Base-by-base conservation (phyloP, 1,140 invertebrate species). In the Hormaphis cornu region DNA sequence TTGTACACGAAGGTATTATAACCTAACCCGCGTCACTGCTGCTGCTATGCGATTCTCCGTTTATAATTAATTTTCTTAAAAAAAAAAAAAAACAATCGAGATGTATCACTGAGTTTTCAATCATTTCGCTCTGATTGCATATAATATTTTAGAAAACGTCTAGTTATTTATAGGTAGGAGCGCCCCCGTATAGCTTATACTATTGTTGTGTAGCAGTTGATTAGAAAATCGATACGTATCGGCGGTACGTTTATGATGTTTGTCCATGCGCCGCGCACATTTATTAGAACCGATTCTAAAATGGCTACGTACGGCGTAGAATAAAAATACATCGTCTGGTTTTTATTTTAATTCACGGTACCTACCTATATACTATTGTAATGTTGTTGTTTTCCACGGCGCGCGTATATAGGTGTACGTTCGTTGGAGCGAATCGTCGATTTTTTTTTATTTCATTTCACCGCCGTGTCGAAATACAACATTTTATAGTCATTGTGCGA, bases 391-490 rank as follows among this genome's bases (percentile, higher is more conserved):
- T 58, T 58, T 58, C 33, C n/a, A 40, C 24, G 54, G 54, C 54
- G 54, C 30, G 30, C 5, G 50, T 53, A 53, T 37, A 56, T 20
- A 18, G 10, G 20, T 7, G 0, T 20, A 20, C n/a, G 40, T 40
- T 58, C 54, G 54, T 58, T 58, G 54, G 54, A 58, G 33, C 54
- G 54, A 58, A 58, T 58, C 54, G 54, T 58, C 24, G 54, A 58
- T 56, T 37, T 35, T 58, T 56, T 58, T 56, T n/a, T n/a, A n/a
- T n/a, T n/a, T n/a, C n/a, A n/a, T n/a, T n/a, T 56, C 53, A 37
- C 54, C 54, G 35, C 33, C 54, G 54, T 58, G 54, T 58, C 54
- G 54, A 58, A 58, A 58, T 58, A 37, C 40, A 56, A 37, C 53
- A 56, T 56, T 56, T n/a, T n/a, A n/a, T 56, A 58, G 54, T 58